Conservation (phyloP, 1,140 invertebrate species). For the Brevipalpus yothersi region DNA sequence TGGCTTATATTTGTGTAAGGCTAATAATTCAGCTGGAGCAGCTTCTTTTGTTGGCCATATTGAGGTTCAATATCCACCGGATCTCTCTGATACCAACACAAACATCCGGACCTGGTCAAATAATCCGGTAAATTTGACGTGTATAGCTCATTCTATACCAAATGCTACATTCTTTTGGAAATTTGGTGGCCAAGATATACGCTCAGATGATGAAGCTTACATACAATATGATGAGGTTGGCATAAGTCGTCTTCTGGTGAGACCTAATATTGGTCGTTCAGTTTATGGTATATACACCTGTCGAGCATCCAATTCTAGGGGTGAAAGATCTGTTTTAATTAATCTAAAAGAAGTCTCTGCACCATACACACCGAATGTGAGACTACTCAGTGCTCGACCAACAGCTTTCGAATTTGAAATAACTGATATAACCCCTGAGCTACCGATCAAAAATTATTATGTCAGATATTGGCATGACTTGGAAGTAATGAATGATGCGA, state of each 20-base stretch:
- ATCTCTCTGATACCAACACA: slow-evolving; percentile 4
- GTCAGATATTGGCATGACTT: not conserved
- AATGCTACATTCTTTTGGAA: slow-evolving; percentile 73
- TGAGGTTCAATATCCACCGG: slow-evolving; percentile 4
- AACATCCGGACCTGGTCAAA: slow-evolving; percentile 48
- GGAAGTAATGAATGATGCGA: slow-evolving; percentile 19
- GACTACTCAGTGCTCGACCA: not conserved
- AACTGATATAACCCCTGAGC: not conserved
- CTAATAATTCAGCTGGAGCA: slow-evolving; percentile 32
- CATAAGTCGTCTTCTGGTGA: not conserved
- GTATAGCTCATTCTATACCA: slow-evolving; percentile 63
- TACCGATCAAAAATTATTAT: not conserved
- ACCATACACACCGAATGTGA: not conserved
- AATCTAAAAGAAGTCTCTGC: not conserved
- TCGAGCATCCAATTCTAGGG: not conserved
- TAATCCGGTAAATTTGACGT: slow-evolving; percentile 53
- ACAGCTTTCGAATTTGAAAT: not conserved
- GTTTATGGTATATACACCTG: not conserved
- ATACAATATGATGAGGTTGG: slow-evolving; percentile 7
- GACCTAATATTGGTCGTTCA: not conserved
- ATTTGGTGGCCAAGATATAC: slow-evolving; percentile 21
- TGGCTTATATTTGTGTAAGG: slow-evolving; percentile 65
- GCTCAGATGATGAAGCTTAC: slow-evolving; percentile 15
- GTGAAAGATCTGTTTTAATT: not conserved
- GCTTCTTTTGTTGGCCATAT: slow-evolving; percentile 30